A percentile compares a stretch with the other conserved stretches of the same genome.
phyloP scores from a whole-genome alignment of 2,888 invertebrate genomes.

The Melinaea menophilus region DNA sequence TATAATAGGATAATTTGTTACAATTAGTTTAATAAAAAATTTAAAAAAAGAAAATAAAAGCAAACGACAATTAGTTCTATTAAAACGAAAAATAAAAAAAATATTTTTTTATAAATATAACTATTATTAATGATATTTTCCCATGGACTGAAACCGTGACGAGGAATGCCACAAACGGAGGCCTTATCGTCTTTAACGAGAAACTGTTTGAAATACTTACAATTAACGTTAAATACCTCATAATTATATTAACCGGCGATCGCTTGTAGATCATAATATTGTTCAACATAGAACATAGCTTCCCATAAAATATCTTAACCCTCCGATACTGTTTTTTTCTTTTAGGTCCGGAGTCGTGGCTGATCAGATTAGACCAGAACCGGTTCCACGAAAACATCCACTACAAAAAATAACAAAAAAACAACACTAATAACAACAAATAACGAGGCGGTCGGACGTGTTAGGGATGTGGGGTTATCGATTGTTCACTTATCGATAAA shows the following conservation, averaged over 20 bases:
- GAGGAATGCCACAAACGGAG: too few relatives aligned
- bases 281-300: slow-evolving; percentile 22
- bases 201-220: too few relatives aligned
- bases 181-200: too few relatives aligned
- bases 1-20: too few relatives aligned
- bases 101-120: too few relatives aligned
- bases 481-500: slow-evolving; percentile 35
- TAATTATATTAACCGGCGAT: not conserved
- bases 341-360: slow-evolving; percentile 55
- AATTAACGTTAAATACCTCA: too few relatives aligned
- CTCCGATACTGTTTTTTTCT: slow-evolving; percentile 41
- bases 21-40: too few relatives aligned
- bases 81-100: too few relatives aligned
- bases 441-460: slow-evolving; percentile 65
- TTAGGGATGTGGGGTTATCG: slow-evolving; percentile 47
- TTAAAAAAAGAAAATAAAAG: too few relatives aligned
- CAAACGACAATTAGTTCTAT: too few relatives aligned
- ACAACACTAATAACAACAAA: slow-evolving; percentile 76
- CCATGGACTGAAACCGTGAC: too few relatives aligned
- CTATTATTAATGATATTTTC: too few relatives aligned
- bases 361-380: slow-evolving; percentile 73
- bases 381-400: slow-evolving; percentile 71
- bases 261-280: slow-evolving; percentile 12
- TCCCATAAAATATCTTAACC: slow-evolving; percentile 31
- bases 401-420: slow-evolving; percentile 56